Percentiles rank a stretch among this genome's conserved stretches.
These are phyloP conservation scores for Leuctra nigra DNA, from an alignment of 2,888 invertebrate species.

Conservation along the genomic window DNA sequence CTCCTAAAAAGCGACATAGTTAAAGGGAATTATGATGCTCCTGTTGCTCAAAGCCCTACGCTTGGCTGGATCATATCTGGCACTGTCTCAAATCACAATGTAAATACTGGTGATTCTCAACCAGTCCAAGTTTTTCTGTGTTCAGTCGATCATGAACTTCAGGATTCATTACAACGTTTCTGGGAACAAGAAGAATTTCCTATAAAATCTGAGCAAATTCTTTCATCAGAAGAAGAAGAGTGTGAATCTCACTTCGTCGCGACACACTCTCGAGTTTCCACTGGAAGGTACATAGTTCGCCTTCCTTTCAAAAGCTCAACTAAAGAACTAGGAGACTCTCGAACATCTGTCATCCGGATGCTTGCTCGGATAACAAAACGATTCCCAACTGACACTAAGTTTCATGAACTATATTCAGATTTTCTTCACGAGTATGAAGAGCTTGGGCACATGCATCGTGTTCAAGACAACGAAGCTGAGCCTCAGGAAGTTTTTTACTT, in stretches of 20 bases:
- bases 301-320: constrained; percentile 8
- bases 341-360: neutral
- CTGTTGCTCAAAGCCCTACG: constrained; percentile 22
- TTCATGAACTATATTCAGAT: neutral
- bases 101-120: too few relatives aligned
- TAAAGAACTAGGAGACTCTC: neutral
- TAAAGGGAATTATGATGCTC: constrained; percentile 10
- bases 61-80: constrained; percentile 25
- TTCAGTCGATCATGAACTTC: constrained; percentile 23
- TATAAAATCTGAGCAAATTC: neutral
- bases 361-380: neutral
- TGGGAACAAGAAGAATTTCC: constrained; percentile 26
- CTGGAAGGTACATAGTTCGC: neutral
- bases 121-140: constrained; percentile 20
- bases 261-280: neutral
- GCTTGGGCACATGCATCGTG: constrained; percentile 25
- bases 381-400: neutral
- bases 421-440: constrained; percentile 23
- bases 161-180: constrained; percentile 20
- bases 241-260: constrained; percentile 6
- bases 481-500: neutral
- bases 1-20: constrained; percentile 19
- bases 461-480: neutral
- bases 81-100: too few relatives aligned
- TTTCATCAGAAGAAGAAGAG: constrained; percentile 5